Percentiles rank a stretch among this genome's conserved stretches.
phyloP scores from a whole-genome alignment of 1,140 invertebrate genomes.

The Polypedilum pembai region DNA sequence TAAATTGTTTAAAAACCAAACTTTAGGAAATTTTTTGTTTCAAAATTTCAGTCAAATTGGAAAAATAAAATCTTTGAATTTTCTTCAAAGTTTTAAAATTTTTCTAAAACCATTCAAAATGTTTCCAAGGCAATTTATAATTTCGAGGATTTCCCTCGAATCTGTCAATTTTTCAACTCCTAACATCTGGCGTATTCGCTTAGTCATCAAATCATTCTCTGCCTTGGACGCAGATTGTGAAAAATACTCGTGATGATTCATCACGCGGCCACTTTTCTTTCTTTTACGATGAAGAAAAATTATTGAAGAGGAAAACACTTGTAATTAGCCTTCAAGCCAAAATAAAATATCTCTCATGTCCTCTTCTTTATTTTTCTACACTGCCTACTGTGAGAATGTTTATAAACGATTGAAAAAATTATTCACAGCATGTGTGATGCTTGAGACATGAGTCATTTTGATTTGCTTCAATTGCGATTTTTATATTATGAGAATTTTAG shows the following conservation, averaged over 20 bases:
- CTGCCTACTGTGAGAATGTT: not conserved
- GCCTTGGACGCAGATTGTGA: too few species aligned
- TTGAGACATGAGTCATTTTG: not conserved
- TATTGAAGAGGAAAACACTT: not conserved
- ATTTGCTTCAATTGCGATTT: not conserved
- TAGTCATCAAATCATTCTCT: not conserved
- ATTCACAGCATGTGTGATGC: not conserved
- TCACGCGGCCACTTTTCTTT: too few species aligned
- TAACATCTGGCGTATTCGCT: not conserved
- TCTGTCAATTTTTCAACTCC: too few species aligned
- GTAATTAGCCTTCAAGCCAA: slow-evolving; percentile 6
- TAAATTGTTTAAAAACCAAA: too few species aligned
- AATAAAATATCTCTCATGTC: not conserved
- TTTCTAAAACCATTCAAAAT: not conserved
- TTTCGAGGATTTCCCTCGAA: not conserved
- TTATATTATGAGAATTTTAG: too few species aligned
- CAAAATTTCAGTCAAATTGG: too few species aligned
- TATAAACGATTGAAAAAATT: not conserved
- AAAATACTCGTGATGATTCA: too few species aligned
- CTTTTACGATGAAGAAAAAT: not conserved
- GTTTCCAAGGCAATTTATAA: not conserved
- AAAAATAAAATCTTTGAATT: too few species aligned
- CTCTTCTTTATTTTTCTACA: too few species aligned
- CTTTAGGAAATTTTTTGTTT: too few species aligned
- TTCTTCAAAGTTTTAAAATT: not conserved